Evolutionary conservation across 1,140 invertebrate genomes (phyloP), one percentile per base, ranked within the genome.

Genomic region (Anoplophora glabripennis): DNA sequence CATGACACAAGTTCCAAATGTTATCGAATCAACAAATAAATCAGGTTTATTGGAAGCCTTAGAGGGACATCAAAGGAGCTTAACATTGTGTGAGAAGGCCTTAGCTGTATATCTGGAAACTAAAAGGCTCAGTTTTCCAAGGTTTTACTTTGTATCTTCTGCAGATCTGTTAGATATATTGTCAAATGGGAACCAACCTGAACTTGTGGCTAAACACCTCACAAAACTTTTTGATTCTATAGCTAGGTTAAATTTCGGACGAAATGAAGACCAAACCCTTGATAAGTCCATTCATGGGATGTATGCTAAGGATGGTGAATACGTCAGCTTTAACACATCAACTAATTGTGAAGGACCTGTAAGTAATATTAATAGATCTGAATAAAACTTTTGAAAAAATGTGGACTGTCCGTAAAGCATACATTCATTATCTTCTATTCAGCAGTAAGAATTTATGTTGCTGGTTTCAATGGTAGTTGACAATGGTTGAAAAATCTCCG

Each of bases 141-240:
- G 93, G 73, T 98, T 98, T 79, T 98, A 98, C 77, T 99, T 98
- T 76, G 92, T 98, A 3, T 97, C 94, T 11, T 94, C 93, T n/a
- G 94, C 92, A 53, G 96, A 99, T 82, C 78, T 98, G 34, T 77
- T 99, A 18, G 96, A 98, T 76, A 92, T 98, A 64, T 79, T 99
- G 44, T 96, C 94, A 5, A 98, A 97, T 78, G 95, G 94, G 58
- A 97, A 96, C 75, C 89, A 94, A 74, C 94, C 95, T 15, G 82
- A 88, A 69, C 78, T 90, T 58, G 90, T 94, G 4, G 85, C 86
- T 11, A 89, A 87, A 68, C 96, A 98, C 79, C 80, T 98, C 65
- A 95, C 93, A 8, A 98, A 98, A 78, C 77, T 98, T 36, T 98
- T 98, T 77, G 95, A 98, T 80, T 96, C 94, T 4, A 90, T 98